Conservation (phyloP, 1,140 invertebrate species). For the Arctopsyche grandis region DNA sequence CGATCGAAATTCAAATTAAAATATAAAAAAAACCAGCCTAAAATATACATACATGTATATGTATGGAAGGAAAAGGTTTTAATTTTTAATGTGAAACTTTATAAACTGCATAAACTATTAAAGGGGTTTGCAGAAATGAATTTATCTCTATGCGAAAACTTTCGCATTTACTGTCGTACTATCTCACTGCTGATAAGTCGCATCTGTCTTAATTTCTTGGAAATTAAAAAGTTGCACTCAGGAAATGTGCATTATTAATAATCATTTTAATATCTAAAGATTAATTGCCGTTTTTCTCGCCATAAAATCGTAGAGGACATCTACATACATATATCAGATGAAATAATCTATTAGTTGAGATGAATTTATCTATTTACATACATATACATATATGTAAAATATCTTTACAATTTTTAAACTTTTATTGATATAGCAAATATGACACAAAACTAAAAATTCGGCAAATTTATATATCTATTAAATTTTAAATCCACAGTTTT, state of each 20-base stretch:
- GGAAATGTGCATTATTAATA: not conserved
- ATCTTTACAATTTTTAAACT: not conserved
- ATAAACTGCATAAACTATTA: slow-evolving; percentile 2
- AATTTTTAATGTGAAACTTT: not conserved
- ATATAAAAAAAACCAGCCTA: not conserved
- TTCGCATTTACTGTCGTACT: not conserved
- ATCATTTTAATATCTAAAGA: not conserved
- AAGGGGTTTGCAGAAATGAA: slow-evolving; percentile 11
- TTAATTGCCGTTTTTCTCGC: not conserved
- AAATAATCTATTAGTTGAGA: not conserved
- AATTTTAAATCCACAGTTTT: too few relatives aligned
- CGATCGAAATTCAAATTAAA: not conserved
- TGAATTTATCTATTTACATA: not conserved
- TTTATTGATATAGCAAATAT: not conserved
- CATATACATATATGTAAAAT: not conserved
- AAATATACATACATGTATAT: not conserved
- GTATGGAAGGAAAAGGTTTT: not conserved
- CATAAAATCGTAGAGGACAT: not conserved
- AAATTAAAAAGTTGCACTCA: not conserved
- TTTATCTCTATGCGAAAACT: slow-evolving; percentile 20
- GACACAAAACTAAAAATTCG: too few relatives aligned
- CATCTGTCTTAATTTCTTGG: slow-evolving; percentile 21
- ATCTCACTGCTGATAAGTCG: slow-evolving; percentile 11
- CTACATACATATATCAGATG: not conserved
- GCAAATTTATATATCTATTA: too few relatives aligned